Percentiles rank a stretch among this genome's conserved stretches.
These are phyloP conservation scores for Ptychoptera contaminata DNA, from an alignment of 2,888 invertebrate species.

Conservation along the genomic window DNA sequence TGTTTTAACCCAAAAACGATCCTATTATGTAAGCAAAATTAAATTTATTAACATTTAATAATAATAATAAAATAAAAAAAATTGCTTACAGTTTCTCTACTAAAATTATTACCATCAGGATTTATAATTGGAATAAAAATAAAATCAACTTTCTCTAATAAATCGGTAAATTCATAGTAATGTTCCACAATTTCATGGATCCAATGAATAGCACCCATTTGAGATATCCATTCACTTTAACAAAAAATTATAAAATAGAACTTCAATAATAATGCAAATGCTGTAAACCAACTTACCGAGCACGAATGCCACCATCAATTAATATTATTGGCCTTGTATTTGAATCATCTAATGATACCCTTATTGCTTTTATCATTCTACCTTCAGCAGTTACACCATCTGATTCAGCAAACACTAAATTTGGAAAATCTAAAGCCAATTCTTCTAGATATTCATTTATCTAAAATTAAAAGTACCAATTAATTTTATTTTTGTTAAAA, in stretches of 20 bases:
- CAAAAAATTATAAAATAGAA: neutral
- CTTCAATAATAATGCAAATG: too few relatives aligned
- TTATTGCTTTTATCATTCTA: too few relatives aligned
- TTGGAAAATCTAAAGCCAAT: too few relatives aligned
- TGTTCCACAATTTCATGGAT: slow-evolving; percentile 41
- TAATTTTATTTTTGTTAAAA: too few relatives aligned
- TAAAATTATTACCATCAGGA: slow-evolving; percentile 56
- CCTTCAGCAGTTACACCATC: too few relatives aligned
- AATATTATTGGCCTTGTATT: too few relatives aligned
- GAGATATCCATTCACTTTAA: slow-evolving; percentile 47
- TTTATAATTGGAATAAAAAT: slow-evolving; percentile 48
- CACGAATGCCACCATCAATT: too few relatives aligned
- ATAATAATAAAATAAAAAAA: neutral
- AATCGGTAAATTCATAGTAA: slow-evolving; percentile 24
- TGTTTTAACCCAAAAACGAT: slow-evolving; percentile 40
- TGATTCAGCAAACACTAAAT: too few relatives aligned
- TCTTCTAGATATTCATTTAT: too few relatives aligned
- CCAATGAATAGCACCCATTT: slow-evolving; percentile 39
- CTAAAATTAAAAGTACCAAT: too few relatives aligned
- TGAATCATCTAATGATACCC: too few relatives aligned
- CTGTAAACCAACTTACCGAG: too few relatives aligned
- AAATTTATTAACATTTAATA: neutral
- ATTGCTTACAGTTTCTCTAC: slow-evolving; percentile 16
- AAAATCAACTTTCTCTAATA: slow-evolving; percentile 47
- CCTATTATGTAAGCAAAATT: slow-evolving; percentile 9